These are phyloP conservation scores for Penelope pileata DNA, from an alignment of 2,113 vertebrate species.

Conservation along the genomic window DNA sequence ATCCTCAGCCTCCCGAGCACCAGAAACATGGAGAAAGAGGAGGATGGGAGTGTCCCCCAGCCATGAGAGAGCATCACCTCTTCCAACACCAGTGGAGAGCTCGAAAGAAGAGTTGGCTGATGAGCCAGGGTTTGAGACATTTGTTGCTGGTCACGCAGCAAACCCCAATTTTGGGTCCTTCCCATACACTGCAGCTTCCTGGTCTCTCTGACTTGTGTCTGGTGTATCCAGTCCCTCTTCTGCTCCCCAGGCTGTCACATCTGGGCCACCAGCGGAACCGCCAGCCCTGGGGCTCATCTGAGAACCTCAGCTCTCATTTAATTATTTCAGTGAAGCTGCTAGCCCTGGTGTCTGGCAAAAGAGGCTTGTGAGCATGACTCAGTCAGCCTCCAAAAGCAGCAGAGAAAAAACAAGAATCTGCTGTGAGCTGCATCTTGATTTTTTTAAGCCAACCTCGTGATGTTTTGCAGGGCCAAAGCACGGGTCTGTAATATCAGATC, in stretches of 20 bases:
- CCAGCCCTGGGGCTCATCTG: not conserved
- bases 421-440: constrained; percentile 66
- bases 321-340: not conserved
- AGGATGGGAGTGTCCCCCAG: accelerated
- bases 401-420: constrained; percentile 23
- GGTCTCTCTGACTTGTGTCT: accelerated
- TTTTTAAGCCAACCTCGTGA: constrained; percentile 26
- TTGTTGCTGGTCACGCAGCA: accelerated
- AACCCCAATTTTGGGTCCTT: not conserved
- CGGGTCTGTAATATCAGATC: not conserved
- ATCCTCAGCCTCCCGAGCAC: not conserved
- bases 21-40: accelerated
- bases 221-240: not conserved
- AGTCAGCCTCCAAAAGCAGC: constrained; percentile 58
- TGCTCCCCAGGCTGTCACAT: not conserved
- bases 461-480: not conserved
- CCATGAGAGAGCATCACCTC: not conserved
- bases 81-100: not conserved
- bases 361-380: constrained; percentile 68
- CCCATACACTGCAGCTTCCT: accelerated
- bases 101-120: accelerated
- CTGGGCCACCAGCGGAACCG: accelerated
- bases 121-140: accelerated
- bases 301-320: not conserved
- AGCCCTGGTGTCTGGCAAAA: constrained; percentile 48